Base-by-base conservation (phyloP, 1,140 invertebrate species). In the Drosophila arizonae region DNA sequence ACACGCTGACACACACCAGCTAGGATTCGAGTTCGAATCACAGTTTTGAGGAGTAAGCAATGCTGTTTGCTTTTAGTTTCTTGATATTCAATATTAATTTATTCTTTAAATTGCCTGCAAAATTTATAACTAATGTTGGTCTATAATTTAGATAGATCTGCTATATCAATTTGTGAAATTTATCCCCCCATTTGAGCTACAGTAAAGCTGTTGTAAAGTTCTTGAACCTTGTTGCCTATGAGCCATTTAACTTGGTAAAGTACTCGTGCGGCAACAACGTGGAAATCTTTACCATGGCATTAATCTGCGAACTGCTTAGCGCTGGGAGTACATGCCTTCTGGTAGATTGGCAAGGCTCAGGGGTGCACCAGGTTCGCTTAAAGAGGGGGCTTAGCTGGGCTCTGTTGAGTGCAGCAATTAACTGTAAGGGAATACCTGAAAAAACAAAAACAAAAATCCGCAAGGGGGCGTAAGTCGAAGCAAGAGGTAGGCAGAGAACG, bases 241-340 rank as follows among this genome's bases (percentile, higher is more conserved):
- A 76, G 69, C 57, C 33, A 48, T 46, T 77, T 71, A 46, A 58
- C 17, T 62, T 13, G 15, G 26, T 63, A 51, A 28, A 54, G 58
- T 52, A 56, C 36, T 36, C 51, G 24, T 52, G 11, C 54, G 65
- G 67, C 64, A 85, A 66, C 61, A 64, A 78, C 61, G 81, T 86
- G 81, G 81, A 85, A 78, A 76, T 73, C 79, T 86, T 81, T 79
- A 82, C 71, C 21, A 17, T 6, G 64, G 63, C 52, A 9, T 81
- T 86, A 72, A 70, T 86, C 78, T 87, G 51, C 76, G 82, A 86
- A 87, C 68, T 36, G 13, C 46, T 72, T 65, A 63, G 36, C 68
- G 46, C 73, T 45, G 48, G 43, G 58, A 60, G 54, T 45, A 55
- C 52, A 30, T 73, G 45, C 45, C 51, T 52, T 58, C 39, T 36